Evolutionary conservation across 2,888 invertebrate species (phyloP).

Genomic region (Metalampra italica): DNA sequence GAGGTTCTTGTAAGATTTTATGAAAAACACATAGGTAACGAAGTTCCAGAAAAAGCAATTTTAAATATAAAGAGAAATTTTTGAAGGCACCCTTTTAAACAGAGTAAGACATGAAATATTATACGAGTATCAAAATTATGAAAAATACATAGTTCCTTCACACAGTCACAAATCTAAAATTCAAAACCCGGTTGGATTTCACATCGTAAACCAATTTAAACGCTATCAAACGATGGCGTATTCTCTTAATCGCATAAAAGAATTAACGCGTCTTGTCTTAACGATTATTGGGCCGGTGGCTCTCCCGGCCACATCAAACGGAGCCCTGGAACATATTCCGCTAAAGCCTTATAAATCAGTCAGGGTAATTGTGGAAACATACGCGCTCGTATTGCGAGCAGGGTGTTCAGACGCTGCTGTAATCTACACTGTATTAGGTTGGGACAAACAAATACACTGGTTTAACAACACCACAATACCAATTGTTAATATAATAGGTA

Average conservation of each 20-base stretch:
- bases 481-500: too few species aligned
- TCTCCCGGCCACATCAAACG: conserved; percentile 35
- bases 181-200: not conserved
- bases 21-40: too few species aligned
- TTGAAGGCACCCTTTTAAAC: too few species aligned
- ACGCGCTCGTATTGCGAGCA: conserved; percentile 27
- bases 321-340: conserved; percentile 40
- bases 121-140: too few species aligned
- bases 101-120: too few species aligned
- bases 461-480: not conserved
- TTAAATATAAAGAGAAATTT: too few species aligned
- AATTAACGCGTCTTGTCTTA: conserved; percentile 63
- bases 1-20: too few species aligned
- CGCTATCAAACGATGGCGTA: conserved; percentile 12
- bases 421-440: too few species aligned
- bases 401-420: not conserved
- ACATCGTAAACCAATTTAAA: conserved; percentile 13
- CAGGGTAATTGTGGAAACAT: conserved; percentile 40
- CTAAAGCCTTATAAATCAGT: conserved; percentile 62
- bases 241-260: conserved; percentile 11
- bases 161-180: not conserved
- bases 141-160: not conserved
- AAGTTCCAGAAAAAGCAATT: too few species aligned
- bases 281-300: conserved; percentile 66
- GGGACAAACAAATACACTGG: too few species aligned